Evolutionary conservation across 2,113 vertebrate genomes (phyloP).

Genomic region (Neotragus moschatus): DNA sequence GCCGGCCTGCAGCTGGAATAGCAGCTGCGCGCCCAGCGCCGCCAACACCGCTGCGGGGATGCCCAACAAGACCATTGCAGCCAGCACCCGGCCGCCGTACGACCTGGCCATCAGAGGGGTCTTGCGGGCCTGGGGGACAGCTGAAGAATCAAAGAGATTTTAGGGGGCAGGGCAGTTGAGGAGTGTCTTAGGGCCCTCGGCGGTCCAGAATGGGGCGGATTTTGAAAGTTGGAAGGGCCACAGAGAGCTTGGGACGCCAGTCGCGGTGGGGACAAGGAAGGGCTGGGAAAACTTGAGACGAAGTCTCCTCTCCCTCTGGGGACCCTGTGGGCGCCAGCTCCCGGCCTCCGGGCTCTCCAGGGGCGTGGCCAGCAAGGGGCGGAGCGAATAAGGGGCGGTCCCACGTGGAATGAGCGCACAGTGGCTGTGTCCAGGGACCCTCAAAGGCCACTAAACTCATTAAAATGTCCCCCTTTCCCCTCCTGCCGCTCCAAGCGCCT

Average conservation of each 20-base stretch:
- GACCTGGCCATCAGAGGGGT: conserved; percentile 81
- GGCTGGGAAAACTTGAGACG: neutral
- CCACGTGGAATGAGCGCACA: fast-evolving
- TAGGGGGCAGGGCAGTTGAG: neutral
- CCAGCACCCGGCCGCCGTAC: conserved; percentile 83
- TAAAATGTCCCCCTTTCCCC: neutral
- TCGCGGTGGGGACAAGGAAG: neutral
- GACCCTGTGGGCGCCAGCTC: neutral
- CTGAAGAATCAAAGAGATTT: neutral
- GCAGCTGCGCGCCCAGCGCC: conserved; percentile 86
- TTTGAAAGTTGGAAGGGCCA: neutral
- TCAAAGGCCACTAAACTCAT: neutral
- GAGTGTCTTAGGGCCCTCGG: neutral
- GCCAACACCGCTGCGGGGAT: conserved; percentile 87
- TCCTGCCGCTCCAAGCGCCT: neutral
- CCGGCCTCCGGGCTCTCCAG: fast-evolving
- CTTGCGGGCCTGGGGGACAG: conserved; percentile 54
- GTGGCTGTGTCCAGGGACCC: neutral
- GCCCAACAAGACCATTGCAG: conserved; percentile 85
- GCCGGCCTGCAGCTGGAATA: conserved; percentile 88
- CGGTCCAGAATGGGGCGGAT: neutral
- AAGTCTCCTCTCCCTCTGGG: neutral
- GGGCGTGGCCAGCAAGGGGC: neutral
- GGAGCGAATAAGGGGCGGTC: neutral
- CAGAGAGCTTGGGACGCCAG: neutral